These are phyloP conservation scores for Parapristionchus giblindavisi DNA, from an alignment of 2,888 invertebrate genomes.

Conservation along the genomic window DNA sequence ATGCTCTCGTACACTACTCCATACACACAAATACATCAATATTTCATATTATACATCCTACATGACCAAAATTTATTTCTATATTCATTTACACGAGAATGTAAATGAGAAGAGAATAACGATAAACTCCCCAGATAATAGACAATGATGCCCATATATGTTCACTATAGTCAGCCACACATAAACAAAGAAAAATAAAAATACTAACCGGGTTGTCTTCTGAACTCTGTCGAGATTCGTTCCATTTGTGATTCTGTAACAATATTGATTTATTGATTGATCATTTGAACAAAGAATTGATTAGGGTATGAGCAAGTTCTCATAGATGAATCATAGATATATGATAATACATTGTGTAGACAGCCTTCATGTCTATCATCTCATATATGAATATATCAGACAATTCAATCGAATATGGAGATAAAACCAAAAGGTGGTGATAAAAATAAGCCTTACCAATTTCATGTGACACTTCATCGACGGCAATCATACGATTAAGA, in stretches of 20 bases:
- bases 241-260: slow-evolving; percentile 34
- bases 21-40: too few species aligned
- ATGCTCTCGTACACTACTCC: too few species aligned
- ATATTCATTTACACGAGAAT: not conserved
- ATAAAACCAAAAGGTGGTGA: too few species aligned
- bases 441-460: slow-evolving; percentile 51
- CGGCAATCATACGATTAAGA: slow-evolving; percentile 65
- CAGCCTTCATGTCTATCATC: not conserved
- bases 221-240: slow-evolving; percentile 25
- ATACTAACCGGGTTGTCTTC: slow-evolving; percentile 13
- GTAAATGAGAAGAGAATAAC: not conserved
- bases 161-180: too few species aligned
- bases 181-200: not conserved
- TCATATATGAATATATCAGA: not conserved
- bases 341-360: not conserved
- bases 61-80: too few species aligned
- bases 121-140: too few species aligned
- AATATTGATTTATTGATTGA: not conserved
- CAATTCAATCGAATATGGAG: too few species aligned
- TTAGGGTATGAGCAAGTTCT: slow-evolving; percentile 3
- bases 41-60: too few species aligned
- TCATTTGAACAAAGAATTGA: not conserved
- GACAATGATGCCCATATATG: too few species aligned
- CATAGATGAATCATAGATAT: too few species aligned
- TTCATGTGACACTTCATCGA: slow-evolving; percentile 61